Conservation (phyloP, 1,140 invertebrate species). For the Achatina immaculata region DNA sequence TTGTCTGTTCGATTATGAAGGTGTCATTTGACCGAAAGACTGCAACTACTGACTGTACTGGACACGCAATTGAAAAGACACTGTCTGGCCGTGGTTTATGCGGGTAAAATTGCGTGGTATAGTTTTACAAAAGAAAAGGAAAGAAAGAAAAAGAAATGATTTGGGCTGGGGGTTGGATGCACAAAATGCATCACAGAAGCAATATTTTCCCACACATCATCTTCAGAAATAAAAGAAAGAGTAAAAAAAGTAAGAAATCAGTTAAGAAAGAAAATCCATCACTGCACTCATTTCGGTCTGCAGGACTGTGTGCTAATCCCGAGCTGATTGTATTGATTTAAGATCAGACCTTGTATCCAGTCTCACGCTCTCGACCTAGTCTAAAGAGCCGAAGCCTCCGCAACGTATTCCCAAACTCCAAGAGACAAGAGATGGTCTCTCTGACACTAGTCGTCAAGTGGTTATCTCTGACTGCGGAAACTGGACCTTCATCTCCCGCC, state of each 20-base stretch:
- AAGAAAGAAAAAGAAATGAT: too few species aligned
- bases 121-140: too few species aligned
- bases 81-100: too few species aligned
- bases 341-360: neutral
- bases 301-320: neutral
- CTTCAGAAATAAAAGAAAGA: too few species aligned
- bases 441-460: neutral
- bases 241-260: neutral
- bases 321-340: neutral
- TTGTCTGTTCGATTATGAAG: neutral
- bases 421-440: too few species aligned
- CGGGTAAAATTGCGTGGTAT: too few species aligned
- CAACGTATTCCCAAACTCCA: too few species aligned
- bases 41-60: too few species aligned
- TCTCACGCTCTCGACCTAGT: neutral
- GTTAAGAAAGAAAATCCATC: too few species aligned
- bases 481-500: neutral
- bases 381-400: neutral
- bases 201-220: neutral
- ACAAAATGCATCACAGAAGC: too few species aligned
- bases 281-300: neutral
- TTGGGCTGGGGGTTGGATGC: too few species aligned
- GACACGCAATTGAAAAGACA: too few species aligned
- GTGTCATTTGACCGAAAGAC: neutral
- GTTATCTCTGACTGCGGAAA: neutral